Conservation (phyloP, 2,888 invertebrate species). For the Protophormia terraenovae region DNA sequence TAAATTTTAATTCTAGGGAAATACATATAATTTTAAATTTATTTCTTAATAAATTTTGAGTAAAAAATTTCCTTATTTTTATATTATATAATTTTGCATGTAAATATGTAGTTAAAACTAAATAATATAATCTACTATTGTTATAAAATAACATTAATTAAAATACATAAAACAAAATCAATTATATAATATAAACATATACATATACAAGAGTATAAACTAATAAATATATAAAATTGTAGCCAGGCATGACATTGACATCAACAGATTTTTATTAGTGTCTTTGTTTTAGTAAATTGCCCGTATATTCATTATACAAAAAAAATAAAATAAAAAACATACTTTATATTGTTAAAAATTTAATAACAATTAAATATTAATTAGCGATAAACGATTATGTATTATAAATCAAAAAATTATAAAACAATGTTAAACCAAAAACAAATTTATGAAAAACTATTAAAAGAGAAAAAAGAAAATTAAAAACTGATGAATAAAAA, state of each 20-base stretch:
- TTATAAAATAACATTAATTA: conserved; percentile 27
- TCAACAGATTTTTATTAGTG: conserved; percentile 3
- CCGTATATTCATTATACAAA: conserved; percentile 6
- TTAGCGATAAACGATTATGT: conserved; percentile 24
- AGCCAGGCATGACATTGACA: neutral
- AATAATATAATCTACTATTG: conserved; percentile 19
- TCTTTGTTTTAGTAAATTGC: conserved; percentile 24
- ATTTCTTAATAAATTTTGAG: neutral
- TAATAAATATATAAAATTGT: neutral
- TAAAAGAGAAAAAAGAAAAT: neutral
- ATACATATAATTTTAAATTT: neutral
- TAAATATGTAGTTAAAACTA: conserved; percentile 30
- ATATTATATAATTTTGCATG: neutral
- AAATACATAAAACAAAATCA: neutral
- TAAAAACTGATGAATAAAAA: neutral
- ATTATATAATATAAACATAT: neutral
- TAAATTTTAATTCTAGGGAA: conserved; percentile 75
- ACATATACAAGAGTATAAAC: neutral
- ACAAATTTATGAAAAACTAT: neutral
- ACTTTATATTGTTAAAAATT: conserved; percentile 34
- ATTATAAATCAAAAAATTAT: conserved; percentile 15
- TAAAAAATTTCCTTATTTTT: neutral
- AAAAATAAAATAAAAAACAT: neutral
- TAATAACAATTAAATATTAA: conserved; percentile 2
- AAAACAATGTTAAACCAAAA: conserved; percentile 22